Evolutionary conservation across 2,888 invertebrate genomes (phyloP).

Genomic region (Incurvaria masculella): DNA sequence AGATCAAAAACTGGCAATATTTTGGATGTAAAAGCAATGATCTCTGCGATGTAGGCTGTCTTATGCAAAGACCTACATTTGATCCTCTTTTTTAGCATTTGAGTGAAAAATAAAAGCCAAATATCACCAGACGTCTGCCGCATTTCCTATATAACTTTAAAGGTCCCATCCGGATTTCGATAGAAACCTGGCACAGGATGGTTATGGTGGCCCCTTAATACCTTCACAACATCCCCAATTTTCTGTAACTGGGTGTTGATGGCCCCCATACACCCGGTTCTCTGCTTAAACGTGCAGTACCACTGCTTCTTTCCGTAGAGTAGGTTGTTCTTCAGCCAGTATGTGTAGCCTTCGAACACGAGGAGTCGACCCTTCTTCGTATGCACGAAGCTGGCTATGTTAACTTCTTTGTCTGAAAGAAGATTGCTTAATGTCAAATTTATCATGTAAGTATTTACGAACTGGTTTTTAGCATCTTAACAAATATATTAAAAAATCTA

Average conservation of each 20-base stretch:
- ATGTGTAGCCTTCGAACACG: slow-evolving; percentile 45
- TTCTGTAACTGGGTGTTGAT: slow-evolving; percentile 41
- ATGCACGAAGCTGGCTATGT: slow-evolving; percentile 39
- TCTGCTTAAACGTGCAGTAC: slow-evolving; percentile 45
- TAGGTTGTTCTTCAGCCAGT: slow-evolving; percentile 42
- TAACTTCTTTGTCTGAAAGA: slow-evolving; percentile 40
- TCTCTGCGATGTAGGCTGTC: no score
- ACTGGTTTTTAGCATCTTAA: no score
- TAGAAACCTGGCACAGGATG: slow-evolving; percentile 25
- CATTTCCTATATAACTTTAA: background rate
- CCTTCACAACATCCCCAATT: slow-evolving; percentile 32
- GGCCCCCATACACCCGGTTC: slow-evolving; percentile 47
- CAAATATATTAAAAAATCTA: no score
- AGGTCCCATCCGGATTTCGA: slow-evolving; percentile 7
- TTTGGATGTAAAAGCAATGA: no score
- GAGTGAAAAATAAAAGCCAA: no score
- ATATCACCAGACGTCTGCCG: no score
- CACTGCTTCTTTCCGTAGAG: slow-evolving; percentile 49
- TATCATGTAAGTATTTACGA: no score
- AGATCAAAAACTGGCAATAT: no score
- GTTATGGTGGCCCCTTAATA: slow-evolving; percentile 45
- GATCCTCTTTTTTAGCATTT: no score
- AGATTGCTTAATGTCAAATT: no score
- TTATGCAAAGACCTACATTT: no score
- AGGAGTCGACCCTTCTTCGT: slow-evolving; percentile 47